Evolutionary conservation across 37 sponge, comb jelly and placozoan genomes (phyloP), one percentile per base, ranked within the genome.

Genomic region (Bolinopsis microptera): DNA sequence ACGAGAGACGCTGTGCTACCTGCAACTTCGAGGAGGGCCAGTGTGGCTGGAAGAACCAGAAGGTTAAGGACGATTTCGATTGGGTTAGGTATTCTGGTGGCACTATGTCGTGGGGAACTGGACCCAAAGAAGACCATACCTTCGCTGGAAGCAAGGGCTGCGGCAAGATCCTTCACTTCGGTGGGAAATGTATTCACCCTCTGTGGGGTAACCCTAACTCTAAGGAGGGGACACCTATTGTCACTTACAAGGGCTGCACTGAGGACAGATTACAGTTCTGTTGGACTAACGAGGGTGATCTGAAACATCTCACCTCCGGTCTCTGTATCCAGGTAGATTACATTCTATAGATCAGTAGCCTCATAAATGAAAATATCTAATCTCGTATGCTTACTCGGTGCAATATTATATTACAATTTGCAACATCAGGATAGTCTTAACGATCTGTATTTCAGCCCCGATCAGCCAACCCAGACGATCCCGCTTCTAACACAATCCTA

Each of bases 11-110:
- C 5, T 86, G 90, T 39, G 77, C 77, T 39, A 80, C 76, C 32
- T 93, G 93, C 27, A 75, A 93, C 83, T 93, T 93, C 83, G 93
- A 93, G 93, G 76, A 76, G 76, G 69, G 69, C 5, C 27, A 31
- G 25, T 93, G 93, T 68, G 83, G 80, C 27, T 93, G 93, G 93
- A 77, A 68, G 83, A 93, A 93, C 83, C n/a, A 34, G n/a, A 83
- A 48, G 35, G 80, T 36, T 0, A 35, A 77, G 18, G 93, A 93
- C 31, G 76, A 93, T 33, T 93, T 93, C 80, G 93, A 93, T n/a
- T 93, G 93, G 93, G 93, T 83, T 0, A 32, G 82, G 38, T 72
- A 67, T 35, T 22, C 22, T 9, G 93, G 93, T 3, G 69, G 69
- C 0, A 77, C 93, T 21, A 80, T 16, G 0, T 77, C 82, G 1